A percentile compares a stretch with the other conserved stretches of the same genome.
phyloP scores from a whole-genome alignment of 2,888 invertebrate species.

The Dascillus cervinus region DNA sequence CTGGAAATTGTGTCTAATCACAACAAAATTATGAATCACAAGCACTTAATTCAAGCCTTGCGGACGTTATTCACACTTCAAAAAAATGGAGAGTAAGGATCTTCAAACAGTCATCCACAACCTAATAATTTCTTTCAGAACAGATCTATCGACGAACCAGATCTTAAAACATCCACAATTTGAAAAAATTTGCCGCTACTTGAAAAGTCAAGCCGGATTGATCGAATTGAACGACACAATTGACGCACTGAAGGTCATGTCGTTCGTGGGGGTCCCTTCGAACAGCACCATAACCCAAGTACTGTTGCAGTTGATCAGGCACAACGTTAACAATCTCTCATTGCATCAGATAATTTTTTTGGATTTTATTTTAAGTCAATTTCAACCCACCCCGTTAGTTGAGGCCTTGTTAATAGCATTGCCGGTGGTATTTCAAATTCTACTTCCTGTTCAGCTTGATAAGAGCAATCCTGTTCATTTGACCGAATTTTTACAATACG shows the following conservation, averaged over 20 bases:
- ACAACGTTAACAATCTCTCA: conserved; percentile 53
- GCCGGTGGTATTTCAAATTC: conserved; percentile 59
- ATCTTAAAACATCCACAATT: conserved; percentile 51
- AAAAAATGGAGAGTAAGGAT: conserved; percentile 43
- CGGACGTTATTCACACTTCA: conserved; percentile 49
- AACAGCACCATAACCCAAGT: conserved; percentile 54
- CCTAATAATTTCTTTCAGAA: conserved; percentile 30
- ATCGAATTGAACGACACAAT: conserved; percentile 49
- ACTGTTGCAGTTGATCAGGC: conserved; percentile 54
- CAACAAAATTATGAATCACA: conserved; percentile 44
- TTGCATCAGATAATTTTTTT: conserved; percentile 56
- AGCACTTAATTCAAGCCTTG: conserved; percentile 51
- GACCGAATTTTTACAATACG: conserved; percentile 49
- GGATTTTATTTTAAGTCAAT: conserved; percentile 50
- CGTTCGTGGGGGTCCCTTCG: conserved; percentile 50
- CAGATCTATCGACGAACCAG: conserved; percentile 37
- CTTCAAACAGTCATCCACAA: no score
- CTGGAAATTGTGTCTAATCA: conserved; percentile 43
- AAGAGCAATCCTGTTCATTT: conserved; percentile 46
- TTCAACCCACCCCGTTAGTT: conserved; percentile 48
- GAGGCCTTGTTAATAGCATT: conserved; percentile 58
- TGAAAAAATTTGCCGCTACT: conserved; percentile 48
- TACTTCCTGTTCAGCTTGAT: conserved; percentile 52
- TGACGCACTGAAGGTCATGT: conserved; percentile 52
- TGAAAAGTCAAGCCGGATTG: conserved; percentile 48